phyloP scores from a whole-genome alignment of 1,140 invertebrate genomes.

The Aphelinus atriplicis region DNA sequence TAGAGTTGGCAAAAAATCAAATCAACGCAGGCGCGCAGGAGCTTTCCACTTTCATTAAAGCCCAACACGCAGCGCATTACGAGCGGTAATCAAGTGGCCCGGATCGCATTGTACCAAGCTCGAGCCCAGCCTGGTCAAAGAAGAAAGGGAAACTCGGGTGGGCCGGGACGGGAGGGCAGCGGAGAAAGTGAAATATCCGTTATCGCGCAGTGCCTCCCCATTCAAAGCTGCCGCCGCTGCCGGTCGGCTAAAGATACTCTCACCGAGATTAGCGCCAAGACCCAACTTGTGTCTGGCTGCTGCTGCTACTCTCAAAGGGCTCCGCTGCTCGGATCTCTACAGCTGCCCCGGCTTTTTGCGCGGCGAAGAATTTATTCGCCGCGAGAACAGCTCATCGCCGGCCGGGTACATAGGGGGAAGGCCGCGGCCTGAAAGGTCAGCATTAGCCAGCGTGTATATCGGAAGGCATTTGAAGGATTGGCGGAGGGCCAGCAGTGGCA shows the following conservation, averaged over 20 bases:
- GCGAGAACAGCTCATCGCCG: neutral
- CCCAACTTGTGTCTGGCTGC: neutral
- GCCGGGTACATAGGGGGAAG: neutral
- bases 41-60: no score
- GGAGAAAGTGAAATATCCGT: constrained; percentile 34
- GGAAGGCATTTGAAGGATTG: constrained; percentile 13
- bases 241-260: constrained; percentile 3
- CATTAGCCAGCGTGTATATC: constrained; percentile 1
- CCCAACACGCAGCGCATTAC: no score
- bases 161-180: neutral
- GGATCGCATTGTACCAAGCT: no score
- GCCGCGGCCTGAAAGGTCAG: constrained; percentile 18
- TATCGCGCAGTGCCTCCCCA: constrained; percentile 28
- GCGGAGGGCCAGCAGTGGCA: neutral
- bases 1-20: no score
- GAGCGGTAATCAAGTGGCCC: no score
- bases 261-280: constrained; percentile 33
- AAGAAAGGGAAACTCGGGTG: no score
- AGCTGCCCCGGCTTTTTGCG: neutral
- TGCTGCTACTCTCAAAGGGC: neutral
- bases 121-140: no score
- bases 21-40: no score
- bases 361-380: constrained; percentile 10
- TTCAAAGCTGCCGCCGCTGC: neutral
- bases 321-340: neutral